Conservation (phyloP, 1,140 invertebrate genomes). For the Drosophila bocki region DNA sequence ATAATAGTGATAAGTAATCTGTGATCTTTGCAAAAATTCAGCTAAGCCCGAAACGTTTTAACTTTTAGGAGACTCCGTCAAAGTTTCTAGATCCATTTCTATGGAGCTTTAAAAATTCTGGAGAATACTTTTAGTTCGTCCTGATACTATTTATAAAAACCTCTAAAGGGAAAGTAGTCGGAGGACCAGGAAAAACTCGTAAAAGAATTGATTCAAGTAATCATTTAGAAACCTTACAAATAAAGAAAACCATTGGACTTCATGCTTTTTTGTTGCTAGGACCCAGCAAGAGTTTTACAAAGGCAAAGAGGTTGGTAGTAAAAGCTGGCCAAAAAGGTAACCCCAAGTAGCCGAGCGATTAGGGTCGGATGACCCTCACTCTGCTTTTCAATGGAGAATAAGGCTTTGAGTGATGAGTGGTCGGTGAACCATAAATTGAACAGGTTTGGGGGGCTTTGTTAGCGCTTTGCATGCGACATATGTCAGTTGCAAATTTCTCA, state of each 20-base stretch:
- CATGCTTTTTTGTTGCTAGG: background rate
- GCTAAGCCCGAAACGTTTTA: background rate
- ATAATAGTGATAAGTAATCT: background rate
- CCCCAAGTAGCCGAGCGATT: background rate
- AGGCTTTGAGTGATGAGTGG: constrained; percentile 7
- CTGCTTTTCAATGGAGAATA: constrained; percentile 6
- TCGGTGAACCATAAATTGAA: constrained; percentile 26
- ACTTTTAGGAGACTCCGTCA: background rate
- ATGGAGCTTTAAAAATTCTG: accelerated
- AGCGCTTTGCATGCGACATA: constrained; percentile 17
- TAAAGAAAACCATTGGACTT: background rate
- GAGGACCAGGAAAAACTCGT: background rate
- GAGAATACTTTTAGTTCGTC: too few relatives aligned
- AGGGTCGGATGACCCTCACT: background rate
- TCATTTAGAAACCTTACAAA: background rate
- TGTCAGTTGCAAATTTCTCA: constrained; percentile 12
- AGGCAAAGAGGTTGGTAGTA: too few relatives aligned
- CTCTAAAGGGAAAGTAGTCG: background rate
- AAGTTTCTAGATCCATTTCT: background rate
- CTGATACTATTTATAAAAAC: background rate
- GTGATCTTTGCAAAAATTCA: background rate
- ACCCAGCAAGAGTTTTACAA: background rate
- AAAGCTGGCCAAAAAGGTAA: background rate
- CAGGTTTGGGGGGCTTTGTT: constrained; percentile 22
- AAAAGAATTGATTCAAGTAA: too few relatives aligned